Conservation (phyloP, 2,888 invertebrate genomes). For the Morinoia aosen region DNA sequence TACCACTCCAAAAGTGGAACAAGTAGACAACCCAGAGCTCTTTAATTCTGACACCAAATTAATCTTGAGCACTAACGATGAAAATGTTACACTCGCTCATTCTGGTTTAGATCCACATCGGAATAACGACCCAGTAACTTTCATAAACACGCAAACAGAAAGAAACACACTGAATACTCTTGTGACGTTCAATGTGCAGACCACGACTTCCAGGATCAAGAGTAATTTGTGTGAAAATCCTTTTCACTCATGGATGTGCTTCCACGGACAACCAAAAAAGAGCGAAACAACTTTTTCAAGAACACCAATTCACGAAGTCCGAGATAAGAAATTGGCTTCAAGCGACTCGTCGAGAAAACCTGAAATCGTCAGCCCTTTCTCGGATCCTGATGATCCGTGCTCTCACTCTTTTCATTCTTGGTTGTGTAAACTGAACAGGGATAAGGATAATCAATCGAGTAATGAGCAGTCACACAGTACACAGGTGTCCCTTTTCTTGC, state of each 20-base stretch:
- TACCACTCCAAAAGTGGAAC: neutral
- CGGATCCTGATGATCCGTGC: neutral
- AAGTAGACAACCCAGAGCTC: neutral
- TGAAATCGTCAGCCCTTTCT: neutral
- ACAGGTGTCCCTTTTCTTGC: neutral
- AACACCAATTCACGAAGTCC: neutral
- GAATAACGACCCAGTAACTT: neutral
- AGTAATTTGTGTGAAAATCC: neutral
- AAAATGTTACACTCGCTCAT: neutral
- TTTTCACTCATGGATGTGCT: neutral
- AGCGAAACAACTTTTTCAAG: neutral
- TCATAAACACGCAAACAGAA: neutral
- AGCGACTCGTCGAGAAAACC: neutral
- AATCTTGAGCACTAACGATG: neutral
- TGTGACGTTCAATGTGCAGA: neutral
- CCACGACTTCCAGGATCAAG: neutral
- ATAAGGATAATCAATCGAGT: neutral
- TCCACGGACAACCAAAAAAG: neutral
- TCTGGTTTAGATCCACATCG: neutral
- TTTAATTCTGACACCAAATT: neutral
- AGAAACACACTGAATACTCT: neutral
- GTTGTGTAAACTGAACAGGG: neutral
- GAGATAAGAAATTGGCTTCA: neutral
- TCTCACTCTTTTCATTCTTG: conserved; percentile 21
- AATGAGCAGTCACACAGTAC: neutral